Evolutionary conservation across 2,113 vertebrate species (phyloP).

Genomic region (mouse (Mus musculus)): DNA sequence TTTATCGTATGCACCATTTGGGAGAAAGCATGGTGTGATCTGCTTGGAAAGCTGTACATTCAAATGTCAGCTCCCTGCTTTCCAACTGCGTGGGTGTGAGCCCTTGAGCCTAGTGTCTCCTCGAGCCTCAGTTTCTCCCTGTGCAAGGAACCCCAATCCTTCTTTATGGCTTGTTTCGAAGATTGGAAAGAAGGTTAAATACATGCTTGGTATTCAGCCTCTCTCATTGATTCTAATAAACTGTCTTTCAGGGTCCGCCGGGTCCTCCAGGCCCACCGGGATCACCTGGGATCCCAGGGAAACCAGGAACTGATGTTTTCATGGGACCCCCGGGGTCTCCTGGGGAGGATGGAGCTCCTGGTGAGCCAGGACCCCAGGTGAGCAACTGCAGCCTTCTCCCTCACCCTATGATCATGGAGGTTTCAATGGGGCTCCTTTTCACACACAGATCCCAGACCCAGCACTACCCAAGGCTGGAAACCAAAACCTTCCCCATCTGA

Average conservation of each 20-base stretch:
- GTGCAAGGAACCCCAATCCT: not conserved
- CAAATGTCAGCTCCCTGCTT: not conserved
- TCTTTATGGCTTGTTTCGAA: not conserved
- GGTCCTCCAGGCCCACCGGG: conserved; percentile 90
- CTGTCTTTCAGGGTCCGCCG: conserved; percentile 87
- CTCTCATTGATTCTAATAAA: conserved; percentile 48
- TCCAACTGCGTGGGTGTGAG: not conserved
- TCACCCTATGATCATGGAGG: not conserved
- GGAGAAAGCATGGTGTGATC: not conserved
- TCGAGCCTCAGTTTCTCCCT: conserved; percentile 16
- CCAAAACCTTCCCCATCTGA: not conserved
- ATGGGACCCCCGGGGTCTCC: conserved; percentile 87
- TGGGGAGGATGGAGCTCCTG: conserved; percentile 89
- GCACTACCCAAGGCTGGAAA: not conserved
- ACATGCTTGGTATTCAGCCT: not conserved
- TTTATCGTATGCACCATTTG: not conserved
- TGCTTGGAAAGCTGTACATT: not conserved
- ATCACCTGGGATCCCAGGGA: conserved; percentile 87
- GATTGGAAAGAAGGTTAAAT: not conserved
- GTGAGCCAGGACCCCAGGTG: conserved; percentile 90
- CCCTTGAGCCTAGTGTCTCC: not conserved
- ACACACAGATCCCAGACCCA: fast-evolving
- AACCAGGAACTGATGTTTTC: conserved; percentile 86
- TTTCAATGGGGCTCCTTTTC: not conserved
- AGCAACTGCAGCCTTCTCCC: conserved; percentile 75